Evolutionary conservation across 2,888 invertebrate genomes (phyloP).

Genomic region (Epirrhoe alternata): DNA sequence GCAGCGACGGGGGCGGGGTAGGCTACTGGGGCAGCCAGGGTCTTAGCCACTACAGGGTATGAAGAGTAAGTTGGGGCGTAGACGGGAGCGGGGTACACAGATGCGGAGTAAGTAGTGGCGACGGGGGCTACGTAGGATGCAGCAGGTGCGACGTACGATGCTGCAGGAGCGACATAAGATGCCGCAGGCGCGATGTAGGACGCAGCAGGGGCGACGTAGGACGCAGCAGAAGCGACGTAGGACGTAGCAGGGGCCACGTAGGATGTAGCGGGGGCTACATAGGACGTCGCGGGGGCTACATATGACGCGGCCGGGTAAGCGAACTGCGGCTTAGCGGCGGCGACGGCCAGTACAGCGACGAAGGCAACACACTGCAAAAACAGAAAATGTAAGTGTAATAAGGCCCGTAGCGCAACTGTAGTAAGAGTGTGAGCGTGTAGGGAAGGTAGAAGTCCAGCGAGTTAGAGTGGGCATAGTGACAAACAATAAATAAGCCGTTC

Average conservation of each 20-base stretch:
- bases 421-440: too few relatives aligned
- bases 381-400: background rate
- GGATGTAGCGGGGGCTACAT: too few relatives aligned
- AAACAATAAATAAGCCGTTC: too few relatives aligned
- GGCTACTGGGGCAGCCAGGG: conserved; percentile 4
- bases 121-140: conserved; percentile 8
- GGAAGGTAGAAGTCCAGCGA: too few relatives aligned
- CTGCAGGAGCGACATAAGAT: conserved; percentile 12
- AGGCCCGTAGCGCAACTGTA: too few relatives aligned
- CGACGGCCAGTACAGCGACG: conserved; percentile 60
- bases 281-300: conserved; percentile 14
- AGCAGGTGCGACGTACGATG: conserved; percentile 17
- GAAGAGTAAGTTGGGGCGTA: conserved; percentile 13
- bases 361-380: conserved; percentile 55
- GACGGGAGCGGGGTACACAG: conserved; percentile 11
- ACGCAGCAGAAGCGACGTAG: conserved; percentile 13
- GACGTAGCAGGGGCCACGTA: conserved; percentile 14
- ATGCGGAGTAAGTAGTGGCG: background rate
- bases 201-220: conserved; percentile 14
- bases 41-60: conserved; percentile 18
- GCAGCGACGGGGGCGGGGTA: conserved; percentile 6
- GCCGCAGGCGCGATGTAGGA: conserved; percentile 10
- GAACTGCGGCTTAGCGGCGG: conserved; percentile 54
- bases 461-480: too few relatives aligned
- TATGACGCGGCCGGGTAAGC: conserved; percentile 15